Evolutionary conservation across 2,888 invertebrate species (phyloP).

Genomic region (Minunthozetes semirufus): DNA sequence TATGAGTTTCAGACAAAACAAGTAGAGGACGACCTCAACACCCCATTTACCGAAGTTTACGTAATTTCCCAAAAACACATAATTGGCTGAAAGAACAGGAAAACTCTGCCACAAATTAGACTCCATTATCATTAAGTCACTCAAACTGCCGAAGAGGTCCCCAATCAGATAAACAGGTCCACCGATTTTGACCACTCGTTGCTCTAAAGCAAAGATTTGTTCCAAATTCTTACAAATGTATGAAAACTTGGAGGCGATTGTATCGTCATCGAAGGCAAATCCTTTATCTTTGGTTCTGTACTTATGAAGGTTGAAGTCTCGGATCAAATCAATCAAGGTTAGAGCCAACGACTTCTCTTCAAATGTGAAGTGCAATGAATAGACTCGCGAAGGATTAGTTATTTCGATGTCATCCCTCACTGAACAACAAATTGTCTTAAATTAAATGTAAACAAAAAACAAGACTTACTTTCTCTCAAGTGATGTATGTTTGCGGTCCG

Average conservation of each 20-base stretch:
- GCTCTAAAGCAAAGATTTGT: conserved; percentile 43
- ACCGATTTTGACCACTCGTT: conserved; percentile 52
- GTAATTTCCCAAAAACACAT: conserved; percentile 68
- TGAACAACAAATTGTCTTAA: too few species aligned
- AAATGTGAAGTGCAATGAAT: conserved; percentile 25
- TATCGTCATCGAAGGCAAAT: not conserved
- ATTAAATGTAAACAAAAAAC: too few species aligned
- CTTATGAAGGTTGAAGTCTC: conserved; percentile 1
- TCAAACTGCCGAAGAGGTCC: conserved; percentile 67
- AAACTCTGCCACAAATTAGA: conserved; percentile 64
- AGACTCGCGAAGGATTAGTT: not conserved
- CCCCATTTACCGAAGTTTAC: conserved; percentile 58
- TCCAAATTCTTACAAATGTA: not conserved
- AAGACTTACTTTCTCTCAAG: conserved; percentile 20
- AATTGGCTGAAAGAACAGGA: conserved; percentile 57
- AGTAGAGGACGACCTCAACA: conserved; percentile 52
- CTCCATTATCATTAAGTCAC: conserved; percentile 63
- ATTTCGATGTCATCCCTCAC: not conserved
- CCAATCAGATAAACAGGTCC: conserved; percentile 59
- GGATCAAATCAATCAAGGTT: not conserved
- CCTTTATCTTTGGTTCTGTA: not conserved
- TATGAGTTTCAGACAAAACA: conserved; percentile 64
- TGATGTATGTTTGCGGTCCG: conserved; percentile 8
- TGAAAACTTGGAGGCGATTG: not conserved
- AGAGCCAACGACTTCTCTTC: not conserved